Evolutionary conservation across 2,797 vertebrate species (phyloP).

Genomic region (Cirrhinus mrigala): DNA sequence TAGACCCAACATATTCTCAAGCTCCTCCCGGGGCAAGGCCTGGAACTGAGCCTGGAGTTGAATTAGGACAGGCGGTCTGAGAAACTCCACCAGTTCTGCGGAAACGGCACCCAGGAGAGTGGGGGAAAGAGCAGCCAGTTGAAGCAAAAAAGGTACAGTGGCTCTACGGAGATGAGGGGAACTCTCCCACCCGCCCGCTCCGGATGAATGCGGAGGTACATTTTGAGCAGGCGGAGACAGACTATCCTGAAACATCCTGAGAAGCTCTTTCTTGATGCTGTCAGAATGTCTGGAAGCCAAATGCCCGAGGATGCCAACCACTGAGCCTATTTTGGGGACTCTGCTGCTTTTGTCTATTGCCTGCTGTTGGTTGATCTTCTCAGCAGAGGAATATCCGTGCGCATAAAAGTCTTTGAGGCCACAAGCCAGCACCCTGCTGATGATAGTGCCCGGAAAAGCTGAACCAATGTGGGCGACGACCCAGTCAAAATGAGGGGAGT

Average conservation of each 20-base stretch:
- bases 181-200: slow-evolving; percentile 76
- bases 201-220: slow-evolving; percentile 70
- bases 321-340: slow-evolving; percentile 92
- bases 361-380: slow-evolving; percentile 57
- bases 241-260: slow-evolving; percentile 94
- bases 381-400: slow-evolving; percentile 75
- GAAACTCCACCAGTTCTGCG: slow-evolving; percentile 87
- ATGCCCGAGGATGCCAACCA: slow-evolving; percentile 94
- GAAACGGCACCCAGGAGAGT: slow-evolving; percentile 87
- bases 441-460: slow-evolving; percentile 94
- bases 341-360: slow-evolving; percentile 77
- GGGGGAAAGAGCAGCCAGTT: slow-evolving; percentile 91
- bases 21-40: slow-evolving; percentile 84
- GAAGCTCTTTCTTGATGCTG: slow-evolving; percentile 92
- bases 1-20: slow-evolving; percentile 88
- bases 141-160: slow-evolving; percentile 90
- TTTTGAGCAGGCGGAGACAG: slow-evolving; percentile 76
- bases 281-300: slow-evolving; percentile 88
- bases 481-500: slow-evolving; percentile 97
- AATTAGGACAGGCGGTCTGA: slow-evolving; percentile 84
- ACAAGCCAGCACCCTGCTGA: slow-evolving; percentile 91
- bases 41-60: slow-evolving; percentile 90
- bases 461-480: slow-evolving; percentile 98
- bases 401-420: slow-evolving; percentile 94
- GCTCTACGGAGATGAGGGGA: slow-evolving; percentile 84